A percentile compares a stretch with the other conserved stretches of the same genome.
phyloP scores from a whole-genome alignment of 2,888 invertebrate genomes.

The Lissonota sp. region DNA sequence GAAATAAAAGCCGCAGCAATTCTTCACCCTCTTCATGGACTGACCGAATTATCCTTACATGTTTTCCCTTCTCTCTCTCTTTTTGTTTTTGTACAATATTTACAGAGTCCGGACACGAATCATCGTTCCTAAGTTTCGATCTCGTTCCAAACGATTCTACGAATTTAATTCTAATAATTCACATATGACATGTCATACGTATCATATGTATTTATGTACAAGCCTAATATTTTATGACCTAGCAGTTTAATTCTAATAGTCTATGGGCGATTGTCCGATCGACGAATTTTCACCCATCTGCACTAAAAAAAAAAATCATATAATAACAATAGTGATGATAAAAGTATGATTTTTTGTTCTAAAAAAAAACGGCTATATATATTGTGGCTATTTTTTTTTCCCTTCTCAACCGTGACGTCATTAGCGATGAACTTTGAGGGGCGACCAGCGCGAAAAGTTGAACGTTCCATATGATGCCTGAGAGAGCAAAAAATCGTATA shows the following conservation, averaged over 20 bases:
- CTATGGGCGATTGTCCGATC: slow-evolving; percentile 40
- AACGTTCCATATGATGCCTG: too few relatives aligned
- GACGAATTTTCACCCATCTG: slow-evolving; percentile 34
- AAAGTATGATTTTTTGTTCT: background rate
- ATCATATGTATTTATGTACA: slow-evolving; percentile 53
- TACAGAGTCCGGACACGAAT: slow-evolving; percentile 38
- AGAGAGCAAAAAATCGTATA: too few relatives aligned
- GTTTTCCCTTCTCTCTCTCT: slow-evolving; percentile 5
- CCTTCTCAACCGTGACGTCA: too few relatives aligned
- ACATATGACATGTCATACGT: slow-evolving; percentile 14
- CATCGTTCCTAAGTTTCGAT: slow-evolving; percentile 3
- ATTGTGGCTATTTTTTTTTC: too few relatives aligned
- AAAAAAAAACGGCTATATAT: too few relatives aligned
- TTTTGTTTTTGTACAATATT: slow-evolving; percentile 61
- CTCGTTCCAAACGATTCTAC: background rate
- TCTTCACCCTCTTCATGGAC: slow-evolving; percentile 10
- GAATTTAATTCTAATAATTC: slow-evolving; percentile 5
- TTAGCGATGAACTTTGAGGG: too few relatives aligned
- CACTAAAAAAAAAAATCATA: background rate
- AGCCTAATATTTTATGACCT: slow-evolving; percentile 36
- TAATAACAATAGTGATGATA: background rate
- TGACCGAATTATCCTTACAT: slow-evolving; percentile 1
- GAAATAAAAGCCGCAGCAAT: slow-evolving; percentile 23
- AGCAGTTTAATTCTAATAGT: slow-evolving; percentile 24
- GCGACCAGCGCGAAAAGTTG: too few relatives aligned